A percentile compares a stretch with the other conserved stretches of the same genome.
Evolutionary conservation across 2,113 vertebrate species (phyloP).

Genomic region (Girardinichthys multiradiatus): DNA sequence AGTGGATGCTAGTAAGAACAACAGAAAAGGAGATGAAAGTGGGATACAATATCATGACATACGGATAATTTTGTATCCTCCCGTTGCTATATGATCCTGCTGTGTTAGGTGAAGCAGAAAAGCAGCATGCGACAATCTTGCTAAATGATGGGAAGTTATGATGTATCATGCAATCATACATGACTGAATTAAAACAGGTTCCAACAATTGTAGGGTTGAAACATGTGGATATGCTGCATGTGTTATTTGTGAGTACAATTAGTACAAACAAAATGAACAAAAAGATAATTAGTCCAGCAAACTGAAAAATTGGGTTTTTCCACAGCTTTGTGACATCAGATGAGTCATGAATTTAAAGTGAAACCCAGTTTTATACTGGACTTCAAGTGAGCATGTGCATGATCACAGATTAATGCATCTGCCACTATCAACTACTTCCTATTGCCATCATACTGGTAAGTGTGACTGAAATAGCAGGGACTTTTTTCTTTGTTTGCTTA

Average conservation of each 20-base stretch:
- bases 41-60: background rate
- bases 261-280: no score
- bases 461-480: no score
- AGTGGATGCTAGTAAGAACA: conserved; percentile 11
- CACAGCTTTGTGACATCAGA: no score
- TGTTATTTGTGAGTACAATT: background rate
- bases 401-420: no score
- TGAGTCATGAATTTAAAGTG: no score
- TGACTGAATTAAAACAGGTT: background rate
- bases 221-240: background rate
- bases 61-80: background rate
- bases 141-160: background rate
- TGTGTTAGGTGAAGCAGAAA: background rate
- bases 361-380: no score
- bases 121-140: background rate
- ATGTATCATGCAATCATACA: background rate
- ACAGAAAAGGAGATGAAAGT: background rate
- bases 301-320: no score
- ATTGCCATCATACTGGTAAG: no score
- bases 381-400: no score
- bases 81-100: background rate
- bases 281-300: no score
- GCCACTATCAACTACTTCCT: no score
- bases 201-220: background rate
- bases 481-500: no score